Evolutionary conservation across 1,140 invertebrate genomes (phyloP).

Genomic region (Cherax destructor): DNA sequence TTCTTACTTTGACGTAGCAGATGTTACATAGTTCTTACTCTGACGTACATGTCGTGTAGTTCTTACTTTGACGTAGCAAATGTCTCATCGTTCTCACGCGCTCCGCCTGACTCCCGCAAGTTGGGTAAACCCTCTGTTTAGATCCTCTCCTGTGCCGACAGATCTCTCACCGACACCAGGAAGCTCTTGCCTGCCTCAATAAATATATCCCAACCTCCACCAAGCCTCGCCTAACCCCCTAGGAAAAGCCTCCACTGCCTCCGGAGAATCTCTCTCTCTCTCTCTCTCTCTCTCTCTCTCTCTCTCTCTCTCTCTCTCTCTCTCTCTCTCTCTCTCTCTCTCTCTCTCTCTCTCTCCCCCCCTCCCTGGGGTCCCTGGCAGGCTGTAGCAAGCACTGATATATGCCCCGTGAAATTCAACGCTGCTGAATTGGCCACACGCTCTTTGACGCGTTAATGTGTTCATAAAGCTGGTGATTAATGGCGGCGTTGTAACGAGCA

Average conservation of each 20-base stretch:
- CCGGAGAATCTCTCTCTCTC: not conserved
- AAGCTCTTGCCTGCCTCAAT: not conserved
- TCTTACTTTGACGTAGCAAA: too few species aligned
- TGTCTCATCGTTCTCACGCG: not conserved
- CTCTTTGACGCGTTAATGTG: conserved; percentile 58
- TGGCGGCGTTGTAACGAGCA: conserved; percentile 15
- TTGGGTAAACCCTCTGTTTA: not conserved
- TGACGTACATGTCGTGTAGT: too few species aligned
- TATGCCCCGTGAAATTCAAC: conserved; percentile 58
- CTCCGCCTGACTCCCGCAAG: not conserved
- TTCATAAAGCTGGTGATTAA: conserved; percentile 47
- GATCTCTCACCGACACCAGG: not conserved
- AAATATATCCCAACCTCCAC: not conserved
- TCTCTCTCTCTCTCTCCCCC: not conserved
- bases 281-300: not conserved
- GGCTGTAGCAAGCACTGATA: conserved; percentile 45
- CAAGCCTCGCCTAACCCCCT: not conserved
- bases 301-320: conserved; percentile 5
- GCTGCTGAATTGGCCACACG: conserved; percentile 49
- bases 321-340: not conserved
- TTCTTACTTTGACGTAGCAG: too few species aligned
- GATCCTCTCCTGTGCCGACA: not conserved
- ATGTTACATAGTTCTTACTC: too few species aligned
- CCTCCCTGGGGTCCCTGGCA: not conserved
- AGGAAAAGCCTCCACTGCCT: not conserved